Conservation (phyloP, 2,888 invertebrate species). For the Koerneria pararmatus region DNA sequence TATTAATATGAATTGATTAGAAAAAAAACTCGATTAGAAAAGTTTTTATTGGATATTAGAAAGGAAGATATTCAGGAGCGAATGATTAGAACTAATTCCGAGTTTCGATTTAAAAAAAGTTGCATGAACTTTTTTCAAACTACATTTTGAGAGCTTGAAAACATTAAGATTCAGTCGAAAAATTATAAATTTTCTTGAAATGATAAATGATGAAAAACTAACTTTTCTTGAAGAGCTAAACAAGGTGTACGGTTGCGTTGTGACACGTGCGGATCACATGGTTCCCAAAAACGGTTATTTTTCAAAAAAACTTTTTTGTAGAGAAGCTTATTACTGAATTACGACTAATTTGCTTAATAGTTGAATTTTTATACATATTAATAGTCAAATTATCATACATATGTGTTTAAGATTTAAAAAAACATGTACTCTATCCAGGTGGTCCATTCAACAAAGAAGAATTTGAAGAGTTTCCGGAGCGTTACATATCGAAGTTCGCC, state of each 20-base stretch:
- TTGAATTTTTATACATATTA: no score
- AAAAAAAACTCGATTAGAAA: no score
- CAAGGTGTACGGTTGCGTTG: slow-evolving; percentile 93
- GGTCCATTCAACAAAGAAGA: slow-evolving; percentile 85
- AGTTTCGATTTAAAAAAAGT: no score
- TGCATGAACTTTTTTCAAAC: no score
- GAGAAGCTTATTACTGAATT: neutral
- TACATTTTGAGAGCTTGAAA: no score
- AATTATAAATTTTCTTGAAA: slow-evolving; percentile 13
- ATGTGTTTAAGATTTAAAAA: slow-evolving; percentile 8
- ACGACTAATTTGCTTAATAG: neutral
- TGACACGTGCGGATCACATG: slow-evolving; percentile 85
- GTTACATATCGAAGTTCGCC: slow-evolving; percentile 90
- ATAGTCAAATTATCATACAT: no score
- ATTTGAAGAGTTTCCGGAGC: slow-evolving; percentile 86
- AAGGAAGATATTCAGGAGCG: no score
- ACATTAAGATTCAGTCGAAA: neutral
- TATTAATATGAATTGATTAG: no score
- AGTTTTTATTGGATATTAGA: no score
- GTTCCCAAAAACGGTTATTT: slow-evolving; percentile 76
- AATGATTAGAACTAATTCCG: no score
- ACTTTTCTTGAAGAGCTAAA: slow-evolving; percentile 74
- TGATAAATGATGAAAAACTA: no score
- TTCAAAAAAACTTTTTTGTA: slow-evolving; percentile 21
- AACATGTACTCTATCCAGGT: slow-evolving; percentile 23